Percentiles rank a stretch among this genome's conserved stretches.
These are phyloP conservation scores for Drosophila merina DNA, from an alignment of 2,888 invertebrate genomes.

Conservation along the genomic window DNA sequence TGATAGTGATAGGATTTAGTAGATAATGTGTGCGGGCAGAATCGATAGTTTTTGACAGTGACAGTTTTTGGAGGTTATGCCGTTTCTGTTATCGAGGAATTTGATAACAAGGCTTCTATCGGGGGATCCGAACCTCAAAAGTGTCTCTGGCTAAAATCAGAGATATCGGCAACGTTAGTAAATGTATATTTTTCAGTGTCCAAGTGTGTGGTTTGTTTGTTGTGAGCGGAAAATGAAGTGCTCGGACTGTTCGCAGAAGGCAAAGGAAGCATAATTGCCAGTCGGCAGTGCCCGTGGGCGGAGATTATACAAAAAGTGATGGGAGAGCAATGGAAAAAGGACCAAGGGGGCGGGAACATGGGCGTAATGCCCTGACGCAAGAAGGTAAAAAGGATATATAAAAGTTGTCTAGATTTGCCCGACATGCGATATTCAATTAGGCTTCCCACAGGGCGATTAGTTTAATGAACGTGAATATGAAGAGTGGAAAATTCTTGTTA, in stretches of 20 bases:
- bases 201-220: slow-evolving; percentile 24
- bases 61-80: no score
- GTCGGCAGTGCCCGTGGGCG: slow-evolving; percentile 24
- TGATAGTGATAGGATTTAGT: no score
- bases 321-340: no score
- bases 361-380: slow-evolving; percentile 23
- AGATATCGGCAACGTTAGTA: no score
- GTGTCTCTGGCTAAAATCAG: no score
- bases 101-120: no score
- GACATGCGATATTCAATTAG: slow-evolving; percentile 38
- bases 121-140: no score
- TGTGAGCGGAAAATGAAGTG: slow-evolving; percentile 57
- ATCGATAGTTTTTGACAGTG: no score
- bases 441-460: slow-evolving; percentile 2
- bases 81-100: no score
- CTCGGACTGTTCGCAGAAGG: slow-evolving; percentile 43
- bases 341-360: background rate
- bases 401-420: slow-evolving; percentile 2
- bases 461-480: slow-evolving; percentile 6
- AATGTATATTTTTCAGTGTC: slow-evolving; percentile 9
- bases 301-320: slow-evolving; percentile 14
- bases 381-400: slow-evolving; percentile 18
- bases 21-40: no score
- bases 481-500: background rate
- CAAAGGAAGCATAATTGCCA: slow-evolving; percentile 56